Evolutionary conservation across 2,888 invertebrate genomes (phyloP).

Genomic region (Phyto melanocephala): DNA sequence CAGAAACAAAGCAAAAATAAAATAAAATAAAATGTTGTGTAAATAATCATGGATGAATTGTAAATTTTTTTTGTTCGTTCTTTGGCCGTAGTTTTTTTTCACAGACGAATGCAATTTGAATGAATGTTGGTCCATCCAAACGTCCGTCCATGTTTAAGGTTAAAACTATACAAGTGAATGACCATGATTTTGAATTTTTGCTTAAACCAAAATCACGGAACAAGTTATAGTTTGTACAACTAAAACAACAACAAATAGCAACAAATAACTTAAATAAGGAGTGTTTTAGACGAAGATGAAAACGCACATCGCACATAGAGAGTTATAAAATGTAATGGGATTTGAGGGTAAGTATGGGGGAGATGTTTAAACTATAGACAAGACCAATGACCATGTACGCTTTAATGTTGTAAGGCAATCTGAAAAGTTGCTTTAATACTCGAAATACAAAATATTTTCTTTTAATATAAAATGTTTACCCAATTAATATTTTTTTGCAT

Average conservation of each 20-base stretch:
- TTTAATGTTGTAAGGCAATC: background rate
- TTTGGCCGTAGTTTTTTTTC: background rate
- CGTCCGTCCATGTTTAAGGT: background rate
- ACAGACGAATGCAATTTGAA: slow-evolving; percentile 19
- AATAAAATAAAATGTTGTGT: slow-evolving; percentile 37
- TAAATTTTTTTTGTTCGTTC: slow-evolving; percentile 35
- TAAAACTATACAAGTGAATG: slow-evolving; percentile 53
- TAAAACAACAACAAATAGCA: slow-evolving; percentile 3
- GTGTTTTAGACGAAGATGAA: slow-evolving; percentile 50
- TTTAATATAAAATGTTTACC: too few species aligned
- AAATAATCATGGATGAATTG: slow-evolving; percentile 52
- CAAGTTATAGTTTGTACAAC: slow-evolving; percentile 37
- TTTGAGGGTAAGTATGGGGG: background rate
- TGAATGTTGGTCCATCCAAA: slow-evolving; percentile 7
- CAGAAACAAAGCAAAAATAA: background rate
- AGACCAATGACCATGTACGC: background rate
- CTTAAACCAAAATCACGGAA: slow-evolving; percentile 8
- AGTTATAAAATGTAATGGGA: background rate
- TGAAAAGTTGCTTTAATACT: background rate
- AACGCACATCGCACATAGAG: slow-evolving; percentile 32
- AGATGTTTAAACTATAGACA: background rate
- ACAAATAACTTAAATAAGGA: slow-evolving; percentile 43
- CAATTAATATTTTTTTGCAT: too few species aligned
- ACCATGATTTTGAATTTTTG: slow-evolving; percentile 61
- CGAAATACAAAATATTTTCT: too few species aligned